These are phyloP conservation scores for Nettapus auritus DNA, from an alignment of 2,113 vertebrate species.

Conservation along the genomic window DNA sequence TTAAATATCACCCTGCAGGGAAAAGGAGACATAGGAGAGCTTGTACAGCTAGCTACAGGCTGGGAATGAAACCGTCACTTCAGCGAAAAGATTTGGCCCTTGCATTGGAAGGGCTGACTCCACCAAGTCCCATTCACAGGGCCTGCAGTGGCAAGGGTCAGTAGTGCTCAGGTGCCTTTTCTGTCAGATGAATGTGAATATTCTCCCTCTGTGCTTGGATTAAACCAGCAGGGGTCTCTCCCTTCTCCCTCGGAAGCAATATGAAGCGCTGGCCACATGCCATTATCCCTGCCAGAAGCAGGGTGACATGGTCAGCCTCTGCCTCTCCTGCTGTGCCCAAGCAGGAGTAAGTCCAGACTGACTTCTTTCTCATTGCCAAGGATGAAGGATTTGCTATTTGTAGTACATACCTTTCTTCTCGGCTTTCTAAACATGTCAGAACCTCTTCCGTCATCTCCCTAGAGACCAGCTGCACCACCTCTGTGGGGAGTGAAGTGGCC, in stretches of 20 bases:
- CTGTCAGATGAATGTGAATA: not conserved
- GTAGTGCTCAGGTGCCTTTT: not conserved
- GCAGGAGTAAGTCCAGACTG: not conserved
- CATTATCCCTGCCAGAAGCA: not conserved
- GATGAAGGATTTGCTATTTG: not conserved
- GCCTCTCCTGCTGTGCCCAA: not conserved
- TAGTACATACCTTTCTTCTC: not conserved
- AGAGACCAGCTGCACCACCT: not conserved
- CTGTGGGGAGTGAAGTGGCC: not conserved
- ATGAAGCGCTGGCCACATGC: accelerated
- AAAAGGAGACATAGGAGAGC: not conserved
- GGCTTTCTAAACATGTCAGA: not conserved
- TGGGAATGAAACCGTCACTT: not conserved
- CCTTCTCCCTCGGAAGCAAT: not conserved
- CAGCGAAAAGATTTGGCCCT: not conserved
- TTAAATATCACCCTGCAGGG: not conserved
- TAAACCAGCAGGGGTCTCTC: not conserved
- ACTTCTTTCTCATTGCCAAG: not conserved
- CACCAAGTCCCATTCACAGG: accelerated
- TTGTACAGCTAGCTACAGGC: not conserved
- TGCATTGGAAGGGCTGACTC: not conserved
- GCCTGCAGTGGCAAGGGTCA: not conserved
- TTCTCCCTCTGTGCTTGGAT: not conserved
- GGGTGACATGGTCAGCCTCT: not conserved
- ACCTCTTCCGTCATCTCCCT: not conserved